Evolutionary conservation across 2,888 invertebrate genomes (phyloP).

Genomic region (Lycia hirtaria): DNA sequence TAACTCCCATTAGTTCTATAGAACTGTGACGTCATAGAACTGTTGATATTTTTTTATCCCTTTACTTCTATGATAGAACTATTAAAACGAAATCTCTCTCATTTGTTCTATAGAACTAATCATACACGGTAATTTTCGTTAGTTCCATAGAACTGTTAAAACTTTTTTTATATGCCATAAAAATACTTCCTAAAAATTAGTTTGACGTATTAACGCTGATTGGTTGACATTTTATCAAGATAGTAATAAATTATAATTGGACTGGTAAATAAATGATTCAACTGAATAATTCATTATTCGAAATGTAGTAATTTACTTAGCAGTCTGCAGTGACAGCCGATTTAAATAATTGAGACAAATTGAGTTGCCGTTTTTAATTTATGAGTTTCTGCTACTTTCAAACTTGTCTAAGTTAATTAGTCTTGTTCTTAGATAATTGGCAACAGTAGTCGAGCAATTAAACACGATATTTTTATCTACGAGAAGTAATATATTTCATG

Average conservation of each 20-base stretch:
- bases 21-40: too few relatives aligned
- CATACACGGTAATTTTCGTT: too few relatives aligned
- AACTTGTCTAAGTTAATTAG: slow-evolving; percentile 11
- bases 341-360: slow-evolving; percentile 28
- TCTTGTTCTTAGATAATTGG: neutral
- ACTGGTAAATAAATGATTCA: neutral
- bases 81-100: too few relatives aligned
- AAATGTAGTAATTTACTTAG: slow-evolving; percentile 8
- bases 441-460: neutral
- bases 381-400: slow-evolving; percentile 8
- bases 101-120: too few relatives aligned
- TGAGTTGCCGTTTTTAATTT: slow-evolving; percentile 8
- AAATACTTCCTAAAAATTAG: neutral
- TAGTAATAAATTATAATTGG: slow-evolving; percentile 9
- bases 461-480: neutral
- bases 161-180: too few relatives aligned
- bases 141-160: too few relatives aligned
- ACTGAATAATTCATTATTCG: neutral
- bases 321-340: slow-evolving; percentile 14
- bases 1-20: too few relatives aligned
- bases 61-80: too few relatives aligned
- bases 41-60: too few relatives aligned
- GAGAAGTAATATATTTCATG: neutral
- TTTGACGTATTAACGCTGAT: neutral
- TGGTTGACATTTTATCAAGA: neutral